A percentile compares a stretch with the other conserved stretches of the same genome.
phyloP scores from a whole-genome alignment of 2,888 invertebrate genomes.

The Amiota mariae region DNA sequence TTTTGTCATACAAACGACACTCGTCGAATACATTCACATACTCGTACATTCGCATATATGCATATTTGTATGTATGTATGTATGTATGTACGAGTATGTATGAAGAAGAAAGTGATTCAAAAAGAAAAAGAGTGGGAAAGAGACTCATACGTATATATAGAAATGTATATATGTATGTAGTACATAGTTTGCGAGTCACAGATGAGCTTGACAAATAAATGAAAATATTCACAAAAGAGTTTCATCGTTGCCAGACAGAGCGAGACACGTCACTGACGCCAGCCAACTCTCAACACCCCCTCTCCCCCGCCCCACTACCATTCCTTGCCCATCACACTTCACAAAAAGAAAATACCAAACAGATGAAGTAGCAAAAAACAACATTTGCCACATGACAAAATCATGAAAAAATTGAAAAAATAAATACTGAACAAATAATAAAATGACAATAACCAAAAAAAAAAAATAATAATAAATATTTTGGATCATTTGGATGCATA shows the following conservation, averaged over 20 bases:
- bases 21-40: background rate
- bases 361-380: background rate
- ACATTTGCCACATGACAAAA: slow-evolving; percentile 15
- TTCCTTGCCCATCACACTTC: too few species aligned
- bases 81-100: background rate
- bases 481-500: slow-evolving; percentile 9
- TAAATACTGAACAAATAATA: slow-evolving; percentile 4
- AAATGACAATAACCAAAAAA: background rate
- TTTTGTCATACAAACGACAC: slow-evolving; percentile 55
- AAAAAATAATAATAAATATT: background rate
- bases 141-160: background rate
- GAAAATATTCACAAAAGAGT: slow-evolving; percentile 50
- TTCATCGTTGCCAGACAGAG: slow-evolving; percentile 26
- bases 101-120: too few species aligned
- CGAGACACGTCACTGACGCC: background rate
- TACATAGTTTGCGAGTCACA: slow-evolving; percentile 47
- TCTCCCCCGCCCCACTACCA: too few species aligned
- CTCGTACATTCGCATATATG: background rate
- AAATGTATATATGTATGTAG: too few species aligned
- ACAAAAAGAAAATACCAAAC: too few species aligned
- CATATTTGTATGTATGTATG: background rate
- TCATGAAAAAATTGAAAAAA: background rate
- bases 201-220: slow-evolving; percentile 64
- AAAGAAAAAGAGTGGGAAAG: background rate
- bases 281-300: background rate